phyloP scores from a whole-genome alignment of 2,113 vertebrate species.

The Nematolebias whitei region DNA sequence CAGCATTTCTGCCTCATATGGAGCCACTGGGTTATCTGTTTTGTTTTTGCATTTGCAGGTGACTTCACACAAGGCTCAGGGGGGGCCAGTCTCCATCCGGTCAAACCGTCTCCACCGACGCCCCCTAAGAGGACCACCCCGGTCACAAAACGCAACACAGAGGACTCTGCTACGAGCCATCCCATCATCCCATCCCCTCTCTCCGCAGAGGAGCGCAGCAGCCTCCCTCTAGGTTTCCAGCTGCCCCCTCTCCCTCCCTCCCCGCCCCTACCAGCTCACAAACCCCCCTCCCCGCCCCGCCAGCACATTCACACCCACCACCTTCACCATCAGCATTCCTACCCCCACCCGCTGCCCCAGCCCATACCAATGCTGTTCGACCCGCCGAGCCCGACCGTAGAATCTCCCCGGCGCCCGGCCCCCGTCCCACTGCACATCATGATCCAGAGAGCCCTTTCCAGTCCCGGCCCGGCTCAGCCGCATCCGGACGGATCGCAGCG shows the following conservation, averaged over 20 bases:
- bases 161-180: slow-evolving; percentile 64
- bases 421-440: slow-evolving; percentile 91
- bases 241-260: slow-evolving; percentile 78
- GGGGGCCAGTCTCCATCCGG: slow-evolving; percentile 74
- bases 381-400: slow-evolving; percentile 68
- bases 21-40: background rate
- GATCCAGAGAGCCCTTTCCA: slow-evolving; percentile 93
- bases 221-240: slow-evolving; percentile 77
- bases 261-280: slow-evolving; percentile 78
- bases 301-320: slow-evolving; percentile 81
- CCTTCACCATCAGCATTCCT: slow-evolving; percentile 61
- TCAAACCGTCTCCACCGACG: slow-evolving; percentile 93
- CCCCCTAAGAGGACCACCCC: slow-evolving; percentile 90
- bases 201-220: slow-evolving; percentile 70
- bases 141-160: slow-evolving; percentile 75
- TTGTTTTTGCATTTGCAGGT: slow-evolving; percentile 74
- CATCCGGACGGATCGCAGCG: slow-evolving; percentile 88
- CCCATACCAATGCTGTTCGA: slow-evolving; percentile 79
- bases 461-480: slow-evolving; percentile 85
- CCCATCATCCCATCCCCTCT: slow-evolving; percentile 74
- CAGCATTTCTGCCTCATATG: background rate
- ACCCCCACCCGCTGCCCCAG: slow-evolving; percentile 74
- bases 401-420: slow-evolving; percentile 78
- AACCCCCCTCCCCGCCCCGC: slow-evolving; percentile 82
- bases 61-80: slow-evolving; percentile 86